phyloP scores from a whole-genome alignment of 2,113 vertebrate species.

The Ochotona curzoniae region DNA sequence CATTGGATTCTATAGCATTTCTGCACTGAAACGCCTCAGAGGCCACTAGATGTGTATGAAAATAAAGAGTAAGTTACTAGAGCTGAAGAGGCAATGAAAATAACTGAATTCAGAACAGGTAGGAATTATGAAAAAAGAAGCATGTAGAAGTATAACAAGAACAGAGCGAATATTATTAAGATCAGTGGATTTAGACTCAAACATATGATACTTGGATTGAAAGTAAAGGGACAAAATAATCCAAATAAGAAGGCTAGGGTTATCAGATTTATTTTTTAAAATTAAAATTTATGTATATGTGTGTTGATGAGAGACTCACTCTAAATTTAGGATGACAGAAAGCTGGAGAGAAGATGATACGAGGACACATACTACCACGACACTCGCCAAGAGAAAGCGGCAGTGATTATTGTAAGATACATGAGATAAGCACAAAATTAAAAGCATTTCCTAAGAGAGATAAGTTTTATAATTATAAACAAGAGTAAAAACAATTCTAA shows the following conservation, averaged over 20 bases:
- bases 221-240: slow-evolving; percentile 30
- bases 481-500: neutral
- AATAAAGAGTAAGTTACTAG: neutral
- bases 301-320: neutral
- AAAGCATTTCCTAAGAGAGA: neutral
- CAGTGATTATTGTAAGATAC: neutral
- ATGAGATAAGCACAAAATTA: neutral
- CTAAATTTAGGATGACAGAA: neutral
- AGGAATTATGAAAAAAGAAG: slow-evolving; percentile 14
- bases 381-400: neutral
- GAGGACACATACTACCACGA: neutral
- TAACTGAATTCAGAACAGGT: neutral
- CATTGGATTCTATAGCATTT: neutral
- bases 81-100: neutral
- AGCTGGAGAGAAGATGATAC: neutral
- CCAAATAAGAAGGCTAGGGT: neutral
- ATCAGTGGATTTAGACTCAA: neutral
- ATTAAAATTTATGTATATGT: neutral
- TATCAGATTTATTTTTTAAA: neutral
- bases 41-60: neutral
- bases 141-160: neutral
- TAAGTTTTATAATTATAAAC: neutral
- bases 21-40: neutral
- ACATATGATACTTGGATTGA: neutral
- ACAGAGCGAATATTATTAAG: neutral